phyloP scores from a whole-genome alignment of 2,888 invertebrate genomes.

The Baccha elongata region DNA sequence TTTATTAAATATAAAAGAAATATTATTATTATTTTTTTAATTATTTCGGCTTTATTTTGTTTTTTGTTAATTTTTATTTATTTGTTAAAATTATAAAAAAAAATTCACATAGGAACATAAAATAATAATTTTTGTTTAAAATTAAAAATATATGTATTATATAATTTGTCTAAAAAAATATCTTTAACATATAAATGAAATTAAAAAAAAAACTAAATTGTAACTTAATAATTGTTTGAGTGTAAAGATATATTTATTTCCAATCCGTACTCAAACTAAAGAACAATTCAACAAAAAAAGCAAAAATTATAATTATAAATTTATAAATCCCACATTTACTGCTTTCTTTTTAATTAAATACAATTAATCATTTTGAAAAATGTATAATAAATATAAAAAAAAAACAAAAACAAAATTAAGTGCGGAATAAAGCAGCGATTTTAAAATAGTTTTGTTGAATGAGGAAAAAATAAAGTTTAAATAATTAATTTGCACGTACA shows the following conservation, averaged over 20 bases:
- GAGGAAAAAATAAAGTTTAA: neutral
- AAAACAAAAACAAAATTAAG: constrained; percentile 1
- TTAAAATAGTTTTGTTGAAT: constrained; percentile 20
- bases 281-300: neutral
- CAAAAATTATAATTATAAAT: neutral
- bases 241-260: constrained; percentile 67
- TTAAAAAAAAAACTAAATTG: neutral
- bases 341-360: constrained; percentile 6
- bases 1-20: constrained; percentile 51
- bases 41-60: constrained; percentile 3
- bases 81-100: constrained; percentile 11
- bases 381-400: constrained; percentile 11
- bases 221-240: constrained; percentile 51
- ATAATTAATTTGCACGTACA: constrained; percentile 4
- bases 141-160: too few relatives aligned
- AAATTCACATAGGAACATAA: neutral
- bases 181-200: too few relatives aligned
- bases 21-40: constrained; percentile 1
- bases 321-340: neutral
- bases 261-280: constrained; percentile 67
- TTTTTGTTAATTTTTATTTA: constrained; percentile 22
- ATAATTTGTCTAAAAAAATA: too few relatives aligned
- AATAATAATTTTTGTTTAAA: neutral
- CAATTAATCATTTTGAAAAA: constrained; percentile 9
- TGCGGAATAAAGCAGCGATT: constrained; percentile 37